phyloP scores from a whole-genome alignment of 2,113 vertebrate species.

The Mormoops blainvillei region DNA sequence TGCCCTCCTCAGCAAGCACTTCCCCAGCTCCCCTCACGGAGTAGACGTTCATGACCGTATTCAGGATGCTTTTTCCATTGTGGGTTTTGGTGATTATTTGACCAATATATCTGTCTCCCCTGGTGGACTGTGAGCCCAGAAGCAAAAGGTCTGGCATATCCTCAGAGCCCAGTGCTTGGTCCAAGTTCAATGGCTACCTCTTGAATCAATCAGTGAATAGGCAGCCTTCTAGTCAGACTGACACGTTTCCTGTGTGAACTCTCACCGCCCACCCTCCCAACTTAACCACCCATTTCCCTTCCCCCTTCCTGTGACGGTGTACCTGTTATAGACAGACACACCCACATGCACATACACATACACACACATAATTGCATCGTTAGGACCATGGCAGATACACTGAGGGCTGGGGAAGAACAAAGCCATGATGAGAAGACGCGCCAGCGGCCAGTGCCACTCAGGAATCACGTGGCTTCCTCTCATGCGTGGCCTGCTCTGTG shows the following conservation, averaged over 20 bases:
- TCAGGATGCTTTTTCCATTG: accelerated
- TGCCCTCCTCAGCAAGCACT: no score
- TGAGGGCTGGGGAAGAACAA: not conserved
- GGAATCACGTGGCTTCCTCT: not conserved
- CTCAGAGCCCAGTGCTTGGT: not conserved
- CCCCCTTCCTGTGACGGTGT: no score
- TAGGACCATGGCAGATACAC: accelerated
- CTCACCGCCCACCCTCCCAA: not conserved
- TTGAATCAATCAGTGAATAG: not conserved
- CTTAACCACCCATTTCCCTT: not conserved
- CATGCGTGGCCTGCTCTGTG: accelerated
- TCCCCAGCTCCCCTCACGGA: accelerated
- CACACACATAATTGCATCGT: no score
- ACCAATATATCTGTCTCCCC: not conserved
- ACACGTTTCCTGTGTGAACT: not conserved
- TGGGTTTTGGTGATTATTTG: not conserved
- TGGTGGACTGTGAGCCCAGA: not conserved
- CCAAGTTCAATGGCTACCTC: not conserved
- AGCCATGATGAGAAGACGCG: accelerated
- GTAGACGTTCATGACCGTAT: not conserved
- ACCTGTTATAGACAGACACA: not conserved
- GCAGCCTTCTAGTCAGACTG: not conserved
- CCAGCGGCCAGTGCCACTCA: accelerated
- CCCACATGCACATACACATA: not conserved
- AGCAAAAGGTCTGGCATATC: not conserved